Evolutionary conservation across 2,888 invertebrate species (phyloP).

Genomic region (Sinotaia quadrata): DNA sequence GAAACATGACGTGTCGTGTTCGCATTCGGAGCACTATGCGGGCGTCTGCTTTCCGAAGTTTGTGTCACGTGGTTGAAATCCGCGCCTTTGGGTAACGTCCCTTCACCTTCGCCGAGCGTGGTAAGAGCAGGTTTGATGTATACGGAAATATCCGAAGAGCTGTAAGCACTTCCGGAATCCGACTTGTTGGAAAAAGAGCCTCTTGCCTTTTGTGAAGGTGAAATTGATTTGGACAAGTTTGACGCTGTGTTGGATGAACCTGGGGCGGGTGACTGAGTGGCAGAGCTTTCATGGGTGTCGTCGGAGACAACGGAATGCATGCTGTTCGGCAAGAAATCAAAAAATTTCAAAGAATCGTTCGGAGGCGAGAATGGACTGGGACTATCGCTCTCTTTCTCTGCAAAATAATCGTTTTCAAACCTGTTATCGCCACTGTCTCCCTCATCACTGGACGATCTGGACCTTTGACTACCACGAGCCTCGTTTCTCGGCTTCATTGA

Average conservation of each 20-base stretch:
- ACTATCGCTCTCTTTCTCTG: too few relatives aligned
- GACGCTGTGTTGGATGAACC: too few relatives aligned
- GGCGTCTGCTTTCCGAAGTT: constrained; percentile 39
- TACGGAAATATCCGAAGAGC: constrained; percentile 52
- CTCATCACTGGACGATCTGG: too few relatives aligned
- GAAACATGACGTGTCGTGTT: constrained; percentile 40
- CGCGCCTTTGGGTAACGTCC: not conserved
- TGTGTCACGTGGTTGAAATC: constrained; percentile 9
- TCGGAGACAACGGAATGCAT: not conserved
- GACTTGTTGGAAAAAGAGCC: constrained; percentile 29
- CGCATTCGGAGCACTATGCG: constrained; percentile 40
- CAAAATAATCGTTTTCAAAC: too few relatives aligned
- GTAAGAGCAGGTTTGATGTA: constrained; percentile 32
- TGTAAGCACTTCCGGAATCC: constrained; percentile 46
- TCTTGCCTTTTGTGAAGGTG: constrained; percentile 6
- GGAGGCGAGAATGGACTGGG: too few relatives aligned
- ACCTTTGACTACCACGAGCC: too few relatives aligned
- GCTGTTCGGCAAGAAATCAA: not conserved
- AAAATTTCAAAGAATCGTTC: too few relatives aligned
- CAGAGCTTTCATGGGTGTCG: too few relatives aligned
- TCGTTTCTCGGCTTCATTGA: too few relatives aligned
- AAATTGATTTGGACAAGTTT: not conserved
- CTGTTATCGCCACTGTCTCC: too few relatives aligned
- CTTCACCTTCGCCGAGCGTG: not conserved
- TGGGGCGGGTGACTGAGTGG: too few relatives aligned